Evolutionary conservation across 2,888 invertebrate species (phyloP), one percentile per base, ranked within the genome.

Genomic region (Endomychus coccineus): DNA sequence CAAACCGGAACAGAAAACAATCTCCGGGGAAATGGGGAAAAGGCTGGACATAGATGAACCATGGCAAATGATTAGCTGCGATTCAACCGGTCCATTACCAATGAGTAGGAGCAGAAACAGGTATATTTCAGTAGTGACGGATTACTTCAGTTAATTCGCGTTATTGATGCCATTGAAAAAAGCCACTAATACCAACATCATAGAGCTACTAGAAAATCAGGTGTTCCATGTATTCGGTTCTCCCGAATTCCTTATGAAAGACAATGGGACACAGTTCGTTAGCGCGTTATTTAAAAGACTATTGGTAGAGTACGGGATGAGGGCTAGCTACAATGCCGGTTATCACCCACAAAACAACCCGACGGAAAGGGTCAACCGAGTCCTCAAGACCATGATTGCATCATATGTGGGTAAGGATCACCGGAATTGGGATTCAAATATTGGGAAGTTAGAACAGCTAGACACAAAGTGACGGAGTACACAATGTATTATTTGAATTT

Each of bases 271-370:
- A 2, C 44, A 49, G 16, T 50, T 48, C 23, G 32, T 30, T 0
- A 44, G 44, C 23, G 27, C 16, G 1, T 34, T 33, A 2, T 36
- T 51, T 4, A 23, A 25, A 3, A 11, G 33, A 3, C 23, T 49
- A 2, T 31, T 42, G 2, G 28, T 24, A 3, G 33, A 34, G 1
- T 40, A 35, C n/a, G 40, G 39, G 0, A 32, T 48, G 0, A 15
- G 25, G 16, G 12, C 21, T 31, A 34, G 10, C 7, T 38, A 27
- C 9, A 49, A 33, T 23, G 33, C 44, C 2, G 38, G 29, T 1
- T 47, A 52, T 19, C 47, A 51, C 36, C 45, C 54, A 1, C 50
- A 54, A 23, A 45, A 45, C 0, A 53, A 52, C 33, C 54, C 51
- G 0, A 43, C 44, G 0, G 53, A 56, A 34, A 28, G 48, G 7